Evolutionary conservation across 2,888 invertebrate genomes (phyloP), one percentile per base, ranked within the genome.

Genomic region (Scaptomyza caliginosa): DNA sequence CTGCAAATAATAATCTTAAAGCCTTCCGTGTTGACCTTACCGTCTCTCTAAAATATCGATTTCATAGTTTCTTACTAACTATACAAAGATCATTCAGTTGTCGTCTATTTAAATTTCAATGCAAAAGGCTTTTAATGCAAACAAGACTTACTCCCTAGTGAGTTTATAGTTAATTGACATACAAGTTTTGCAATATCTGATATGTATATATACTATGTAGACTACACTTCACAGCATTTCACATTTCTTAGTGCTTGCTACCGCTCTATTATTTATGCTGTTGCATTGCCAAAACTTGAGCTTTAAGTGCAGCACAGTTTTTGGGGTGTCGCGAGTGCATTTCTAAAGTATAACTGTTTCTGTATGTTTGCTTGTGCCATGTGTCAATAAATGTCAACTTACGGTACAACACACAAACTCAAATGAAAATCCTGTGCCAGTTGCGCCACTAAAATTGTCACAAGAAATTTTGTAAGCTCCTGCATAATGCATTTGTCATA

Each of bases 361-460:
- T 32, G 13, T 11, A 10, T 10, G 10, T 70, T 67, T 71, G 60
- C 66, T 73, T 60, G 74, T 70, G 66, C 63, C 74, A 59, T 70
- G 71, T 50, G 62, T 62, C 70, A 72, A 43, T 57, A 59, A 40
- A 51, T 51, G 36, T 48, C 71, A 56, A 30, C 59, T 28, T 51
- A 49, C 38, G 46, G 52, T 16, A 3, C 40, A 30, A n/a, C 32
- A 13, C 13, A 32, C 32, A 32, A 6, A 13, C 32, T 13, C 13
- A 60, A 52, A 64, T 32, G 46, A 17, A 56, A 58, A 55, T 59
- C 58, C 63, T 67, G 74, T 45, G 67, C 49, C 73, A 67, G 59
- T 16, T 48, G 57, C 70, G 54, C 66, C 78, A 71, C 77, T 78
- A 64, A 78, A 76, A 74, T 71, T 76, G 76, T 77, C 65, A 55